phyloP scores from a whole-genome alignment of 2,888 invertebrate species.

The Unio pictorum region DNA sequence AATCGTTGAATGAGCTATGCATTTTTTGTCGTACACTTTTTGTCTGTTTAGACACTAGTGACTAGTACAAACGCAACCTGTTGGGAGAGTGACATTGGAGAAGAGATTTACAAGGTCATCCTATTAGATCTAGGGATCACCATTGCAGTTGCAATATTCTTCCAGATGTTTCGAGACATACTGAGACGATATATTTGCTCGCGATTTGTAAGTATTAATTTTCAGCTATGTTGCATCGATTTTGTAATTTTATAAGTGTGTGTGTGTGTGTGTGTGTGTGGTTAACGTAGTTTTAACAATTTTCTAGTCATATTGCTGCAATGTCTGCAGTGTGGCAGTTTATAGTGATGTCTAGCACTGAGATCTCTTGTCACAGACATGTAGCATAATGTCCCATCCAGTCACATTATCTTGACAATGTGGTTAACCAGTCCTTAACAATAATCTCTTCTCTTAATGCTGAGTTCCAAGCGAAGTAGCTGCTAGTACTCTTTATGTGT shows the following conservation, averaged over 20 bases:
- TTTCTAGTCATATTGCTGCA: not conserved
- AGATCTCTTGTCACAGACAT: no score
- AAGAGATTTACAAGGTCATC: constrained; percentile 56
- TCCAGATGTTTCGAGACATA: constrained; percentile 41
- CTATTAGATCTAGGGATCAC: constrained; percentile 51
- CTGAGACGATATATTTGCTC: not conserved
- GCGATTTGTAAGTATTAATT: no score
- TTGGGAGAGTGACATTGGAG: constrained; percentile 62
- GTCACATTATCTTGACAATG: no score
- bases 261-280: not conserved
- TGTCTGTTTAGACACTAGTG: not conserved
- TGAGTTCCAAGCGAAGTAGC: no score
- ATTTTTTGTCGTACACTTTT: constrained; percentile 1
- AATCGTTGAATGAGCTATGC: not conserved
- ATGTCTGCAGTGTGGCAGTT: no score
- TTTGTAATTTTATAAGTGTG: not conserved
- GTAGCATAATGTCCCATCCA: no score
- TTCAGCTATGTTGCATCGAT: not conserved
- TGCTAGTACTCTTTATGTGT: no score
- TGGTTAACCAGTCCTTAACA: no score
- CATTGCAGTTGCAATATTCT: constrained; percentile 35
- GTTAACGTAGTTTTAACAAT: not conserved
- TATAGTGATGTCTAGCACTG: no score
- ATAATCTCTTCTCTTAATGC: no score
- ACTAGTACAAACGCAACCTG: constrained; percentile 26